Conservation (phyloP, 2,797 vertebrate genomes). For the Neoniphon sammara region DNA sequence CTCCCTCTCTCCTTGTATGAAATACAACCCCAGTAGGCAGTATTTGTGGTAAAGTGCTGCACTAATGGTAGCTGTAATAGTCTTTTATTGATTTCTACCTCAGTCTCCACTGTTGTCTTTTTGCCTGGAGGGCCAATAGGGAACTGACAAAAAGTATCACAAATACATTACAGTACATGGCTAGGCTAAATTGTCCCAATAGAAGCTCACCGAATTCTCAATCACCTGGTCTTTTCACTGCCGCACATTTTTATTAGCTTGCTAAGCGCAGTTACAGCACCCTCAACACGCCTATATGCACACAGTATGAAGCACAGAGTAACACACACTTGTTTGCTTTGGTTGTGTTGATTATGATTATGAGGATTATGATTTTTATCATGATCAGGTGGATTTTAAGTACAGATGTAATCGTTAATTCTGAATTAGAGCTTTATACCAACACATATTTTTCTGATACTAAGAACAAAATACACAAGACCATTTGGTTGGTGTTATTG, state of each 20-base stretch:
- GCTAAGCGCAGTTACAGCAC: background rate
- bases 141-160: conserved; percentile 18
- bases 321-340: no score
- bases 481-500: background rate
- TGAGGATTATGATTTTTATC: no score
- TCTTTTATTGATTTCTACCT: conserved; percentile 70
- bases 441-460: background rate
- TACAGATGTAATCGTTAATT: no score
- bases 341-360: no score
- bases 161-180: conserved; percentile 14
- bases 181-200: conserved; percentile 7
- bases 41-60: conserved; percentile 50
- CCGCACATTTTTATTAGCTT: background rate
- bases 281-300: no score
- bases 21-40: conserved; percentile 56
- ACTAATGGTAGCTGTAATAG: conserved; percentile 71
- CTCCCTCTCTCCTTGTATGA: conserved; percentile 49
- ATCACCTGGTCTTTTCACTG: background rate
- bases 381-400: no score
- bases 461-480: background rate
- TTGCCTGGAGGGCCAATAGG: conserved; percentile 22
- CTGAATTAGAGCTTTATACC: no score
- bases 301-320: no score
- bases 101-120: conserved; percentile 29
- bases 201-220: conserved; percentile 2